Evolutionary conservation across 2,797 vertebrate genomes (phyloP).

Genomic region (Cheirogaleus major): DNA sequence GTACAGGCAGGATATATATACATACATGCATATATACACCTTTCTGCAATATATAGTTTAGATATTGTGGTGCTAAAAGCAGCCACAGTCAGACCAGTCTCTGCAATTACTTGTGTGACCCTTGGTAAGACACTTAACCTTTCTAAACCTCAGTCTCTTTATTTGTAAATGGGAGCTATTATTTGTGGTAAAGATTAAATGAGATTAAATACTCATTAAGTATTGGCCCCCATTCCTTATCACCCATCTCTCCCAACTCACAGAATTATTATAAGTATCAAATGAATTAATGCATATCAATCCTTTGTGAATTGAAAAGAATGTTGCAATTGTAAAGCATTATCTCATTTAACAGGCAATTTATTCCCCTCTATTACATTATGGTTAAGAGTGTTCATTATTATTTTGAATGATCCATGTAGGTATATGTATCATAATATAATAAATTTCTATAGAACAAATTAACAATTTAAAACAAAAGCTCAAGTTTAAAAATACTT

Average conservation of each 20-base stretch:
- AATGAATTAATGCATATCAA: background rate
- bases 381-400: background rate
- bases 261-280: background rate
- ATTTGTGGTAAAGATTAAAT: background rate
- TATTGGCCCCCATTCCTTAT: background rate
- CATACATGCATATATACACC: fast-evolving
- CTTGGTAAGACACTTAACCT: background rate
- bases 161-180: background rate
- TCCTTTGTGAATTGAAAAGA: background rate
- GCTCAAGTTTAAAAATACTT: constrained; percentile 15
- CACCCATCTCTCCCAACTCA: background rate
- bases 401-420: background rate
- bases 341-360: background rate
- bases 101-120: background rate
- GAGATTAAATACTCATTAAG: constrained; percentile 1
- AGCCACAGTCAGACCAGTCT: background rate
- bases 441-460: background rate
- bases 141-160: background rate
- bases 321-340: background rate
- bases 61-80: background rate
- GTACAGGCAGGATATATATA: background rate
- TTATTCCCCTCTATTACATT: background rate
- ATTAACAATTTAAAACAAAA: background rate
- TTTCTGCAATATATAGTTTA: background rate
- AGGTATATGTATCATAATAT: background rate